Base-by-base conservation (phyloP, 2,113 vertebrate genomes). In the Phyllostomus discolor region DNA sequence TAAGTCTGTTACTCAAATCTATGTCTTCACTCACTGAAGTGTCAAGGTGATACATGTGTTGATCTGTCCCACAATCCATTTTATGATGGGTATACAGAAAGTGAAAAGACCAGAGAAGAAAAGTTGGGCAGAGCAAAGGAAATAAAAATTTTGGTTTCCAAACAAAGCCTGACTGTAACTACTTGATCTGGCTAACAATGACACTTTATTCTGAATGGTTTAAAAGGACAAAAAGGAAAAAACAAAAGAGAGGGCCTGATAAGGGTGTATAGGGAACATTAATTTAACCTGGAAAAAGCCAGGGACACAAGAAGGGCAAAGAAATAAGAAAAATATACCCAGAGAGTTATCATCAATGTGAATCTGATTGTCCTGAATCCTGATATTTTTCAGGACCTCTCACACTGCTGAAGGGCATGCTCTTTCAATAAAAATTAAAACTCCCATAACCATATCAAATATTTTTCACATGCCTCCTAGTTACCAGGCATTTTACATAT, bases 21-120 rank as follows among this genome's bases (percentile, higher is more conserved):
- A 67, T 82, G 26, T 90, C 85, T 96, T 89, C 79, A 92, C 64
- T 94, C 88, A 93, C 92, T 41, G 2, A 70, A 69, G 43, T 94
- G 88, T 94, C 90, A 96, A 89, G 87, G 88, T 96, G 92, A 97
- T 87, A 31, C 73, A 93, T 94, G 43, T 88, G 76, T 67, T 82
- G 82, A 92, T 94, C 81, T 88, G 22, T 62, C 82, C 95, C 96
- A 64, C 28, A 66, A 48, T 84, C 62, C 78, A 87, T 96, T 95
- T 95, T 93, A 95, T 91, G 90, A 88, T 69, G n/a, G 73, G 93
- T 81, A 62, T 19, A 26, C 38, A 82, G 38, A n/a, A 4, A 95
- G 26, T 22, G 38, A 59, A 85, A 85, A 80, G 78, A 83, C 52
- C 66, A 78, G 38, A 85, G 72, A 22, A 95, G 31, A 57, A 85